Evolutionary conservation across 2,888 invertebrate species (phyloP).

Genomic region (Lithophane ornitopus): DNA sequence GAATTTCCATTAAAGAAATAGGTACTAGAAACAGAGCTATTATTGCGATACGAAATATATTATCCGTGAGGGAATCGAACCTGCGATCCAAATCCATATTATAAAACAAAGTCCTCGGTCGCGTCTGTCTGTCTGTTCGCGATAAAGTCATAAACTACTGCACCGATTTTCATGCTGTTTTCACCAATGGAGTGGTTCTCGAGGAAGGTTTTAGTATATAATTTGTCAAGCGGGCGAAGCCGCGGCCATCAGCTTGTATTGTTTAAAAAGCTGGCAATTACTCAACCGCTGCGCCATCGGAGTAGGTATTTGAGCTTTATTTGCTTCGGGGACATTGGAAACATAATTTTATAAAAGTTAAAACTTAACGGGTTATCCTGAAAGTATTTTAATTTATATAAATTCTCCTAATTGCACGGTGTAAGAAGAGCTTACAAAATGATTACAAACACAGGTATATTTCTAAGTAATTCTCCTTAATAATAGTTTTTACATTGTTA

Average conservation of each 20-base stretch:
- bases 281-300: background rate
- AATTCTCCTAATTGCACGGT: background rate
- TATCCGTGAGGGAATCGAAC: background rate
- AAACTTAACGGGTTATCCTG: background rate
- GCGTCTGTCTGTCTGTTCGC: too few relatives aligned
- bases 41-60: background rate
- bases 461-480: background rate
- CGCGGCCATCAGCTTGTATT: too few relatives aligned
- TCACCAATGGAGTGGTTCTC: too few relatives aligned
- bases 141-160: too few relatives aligned
- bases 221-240: too few relatives aligned
- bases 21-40: too few relatives aligned
- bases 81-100: background rate
- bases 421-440: background rate
- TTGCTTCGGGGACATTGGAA: background rate
- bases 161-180: too few relatives aligned
- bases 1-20: background rate
- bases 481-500: too few relatives aligned
- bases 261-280: background rate
- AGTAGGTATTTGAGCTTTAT: background rate
- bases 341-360: background rate
- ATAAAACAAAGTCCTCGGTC: too few relatives aligned
- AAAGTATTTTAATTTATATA: background rate
- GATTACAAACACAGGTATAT: too few relatives aligned
- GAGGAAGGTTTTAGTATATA: too few relatives aligned